Conservation (phyloP, 2,113 vertebrate genomes). For the Prietella phreatophila region DNA sequence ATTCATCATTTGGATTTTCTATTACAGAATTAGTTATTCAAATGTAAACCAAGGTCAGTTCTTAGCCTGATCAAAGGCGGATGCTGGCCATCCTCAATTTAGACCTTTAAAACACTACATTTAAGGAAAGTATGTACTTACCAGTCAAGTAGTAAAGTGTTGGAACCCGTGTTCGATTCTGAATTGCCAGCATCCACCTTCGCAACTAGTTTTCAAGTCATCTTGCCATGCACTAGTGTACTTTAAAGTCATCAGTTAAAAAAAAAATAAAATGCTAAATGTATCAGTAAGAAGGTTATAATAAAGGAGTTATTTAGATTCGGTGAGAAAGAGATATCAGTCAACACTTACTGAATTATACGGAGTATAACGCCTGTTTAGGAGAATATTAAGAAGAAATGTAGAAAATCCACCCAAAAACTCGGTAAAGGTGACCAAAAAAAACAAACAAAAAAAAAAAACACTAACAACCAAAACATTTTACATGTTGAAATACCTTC, state of each 20-base stretch:
- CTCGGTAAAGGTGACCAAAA: neutral
- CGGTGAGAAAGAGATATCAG: neutral
- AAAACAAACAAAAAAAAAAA: neutral
- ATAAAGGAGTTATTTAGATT: constrained; percentile 35
- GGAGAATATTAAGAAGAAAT: constrained; percentile 18
- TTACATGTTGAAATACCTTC: constrained; percentile 26
- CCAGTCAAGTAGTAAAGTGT: neutral
- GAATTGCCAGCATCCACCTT: neutral
- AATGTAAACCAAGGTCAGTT: constrained; percentile 41
- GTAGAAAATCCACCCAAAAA: constrained; percentile 22
- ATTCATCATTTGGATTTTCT: neutral
- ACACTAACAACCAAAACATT: constrained; percentile 1
- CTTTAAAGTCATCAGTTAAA: constrained; percentile 13
- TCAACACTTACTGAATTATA: constrained; percentile 25
- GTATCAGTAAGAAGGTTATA: constrained; percentile 35
- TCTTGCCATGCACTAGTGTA: constrained; percentile 17
- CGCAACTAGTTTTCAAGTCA: constrained; percentile 16
- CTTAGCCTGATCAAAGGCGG: neutral
- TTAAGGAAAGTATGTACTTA: neutral
- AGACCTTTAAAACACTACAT: neutral
- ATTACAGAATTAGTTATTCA: constrained; percentile 33
- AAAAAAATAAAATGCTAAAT: constrained; percentile 44
- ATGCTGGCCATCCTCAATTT: neutral
- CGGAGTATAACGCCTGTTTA: constrained; percentile 22
- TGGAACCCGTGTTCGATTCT: neutral